phyloP scores from a whole-genome alignment of 2,113 vertebrate species.

The pig (Sus scrofa) region T2T-Sscrofa CM000825.6:82192001-82192500 shows the following conservation, averaged over 20 bases:
- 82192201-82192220: not conserved
- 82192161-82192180: not conserved
- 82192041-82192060: not conserved
- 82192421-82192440: no score
- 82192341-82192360: not conserved
- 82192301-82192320: not conserved
- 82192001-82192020: not conserved
- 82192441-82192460: no score
- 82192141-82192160: not conserved
- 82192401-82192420: not conserved
- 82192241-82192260: not conserved
- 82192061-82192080: not conserved
- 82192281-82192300: not conserved
- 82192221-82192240: not conserved
- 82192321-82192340: not conserved
- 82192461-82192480: no score
- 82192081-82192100: not conserved
- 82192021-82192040: not conserved
- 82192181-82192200: not conserved
- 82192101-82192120: no score
- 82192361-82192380: not conserved
- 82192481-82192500: no score
- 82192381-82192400: not conserved
- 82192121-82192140: not conserved
- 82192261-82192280: not conserved